Percentiles rank a stretch among this genome's conserved stretches.
These are phyloP conservation scores for Falcaria lacertinaria DNA, from an alignment of 2,888 invertebrate genomes.

Conservation along the genomic window DNA sequence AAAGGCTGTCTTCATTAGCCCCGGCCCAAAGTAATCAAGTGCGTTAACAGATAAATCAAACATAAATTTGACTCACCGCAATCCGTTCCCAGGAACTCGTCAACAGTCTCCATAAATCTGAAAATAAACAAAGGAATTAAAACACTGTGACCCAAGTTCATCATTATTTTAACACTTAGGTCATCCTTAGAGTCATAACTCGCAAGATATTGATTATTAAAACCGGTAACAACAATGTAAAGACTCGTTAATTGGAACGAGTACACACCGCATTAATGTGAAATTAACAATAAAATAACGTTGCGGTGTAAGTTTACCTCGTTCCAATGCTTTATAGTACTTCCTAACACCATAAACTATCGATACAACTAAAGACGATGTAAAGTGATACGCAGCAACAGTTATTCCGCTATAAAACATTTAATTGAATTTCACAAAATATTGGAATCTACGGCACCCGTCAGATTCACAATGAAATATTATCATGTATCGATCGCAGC, in stretches of 20 bases:
- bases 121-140: slow-evolving; percentile 48
- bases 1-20: slow-evolving; percentile 36
- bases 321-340: slow-evolving; percentile 40
- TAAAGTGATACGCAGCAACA: slow-evolving; percentile 63
- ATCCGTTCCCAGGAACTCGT: slow-evolving; percentile 57
- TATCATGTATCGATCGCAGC: slow-evolving; percentile 76
- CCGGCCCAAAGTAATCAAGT: slow-evolving; percentile 43
- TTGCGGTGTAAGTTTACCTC: slow-evolving; percentile 36
- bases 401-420: slow-evolving; percentile 63
- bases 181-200: not conserved
- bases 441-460: slow-evolving; percentile 60
- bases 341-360: slow-evolving; percentile 40
- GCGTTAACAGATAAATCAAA: slow-evolving; percentile 45
- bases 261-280: slow-evolving; percentile 15
- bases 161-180: not conserved
- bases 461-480: slow-evolving; percentile 70
- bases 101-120: slow-evolving; percentile 67
- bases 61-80: slow-evolving; percentile 59
- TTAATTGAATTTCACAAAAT: slow-evolving; percentile 74
- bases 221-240: slow-evolving; percentile 11
- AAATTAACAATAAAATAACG: slow-evolving; percentile 24
- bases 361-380: slow-evolving; percentile 50
- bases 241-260: slow-evolving; percentile 5
- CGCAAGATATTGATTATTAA: slow-evolving; percentile 11
- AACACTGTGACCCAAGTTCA: slow-evolving; percentile 10